A percentile compares a stretch with the other conserved stretches of the same genome.
phyloP scores from a whole-genome alignment of 2,888 invertebrate species.

The Chorisops tibialis region DNA sequence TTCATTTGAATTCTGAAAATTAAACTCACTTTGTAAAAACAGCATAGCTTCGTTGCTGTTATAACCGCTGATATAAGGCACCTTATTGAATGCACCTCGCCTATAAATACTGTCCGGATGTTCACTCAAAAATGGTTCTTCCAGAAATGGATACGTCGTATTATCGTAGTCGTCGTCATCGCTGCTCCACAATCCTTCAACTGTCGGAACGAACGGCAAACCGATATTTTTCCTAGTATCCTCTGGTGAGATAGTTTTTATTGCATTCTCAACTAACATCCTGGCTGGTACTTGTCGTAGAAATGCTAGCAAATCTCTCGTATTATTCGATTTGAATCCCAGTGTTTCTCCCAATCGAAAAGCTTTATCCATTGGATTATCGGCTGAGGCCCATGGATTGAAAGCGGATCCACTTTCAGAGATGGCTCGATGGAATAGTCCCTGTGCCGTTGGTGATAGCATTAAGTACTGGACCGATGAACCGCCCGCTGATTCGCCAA shows the following conservation, averaged over 20 bases:
- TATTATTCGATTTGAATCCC: constrained; percentile 57
- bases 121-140: constrained; percentile 55
- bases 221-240: constrained; percentile 61
- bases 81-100: constrained; percentile 53
- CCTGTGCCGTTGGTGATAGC: constrained; percentile 57
- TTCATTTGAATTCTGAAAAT: no score
- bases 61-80: constrained; percentile 63
- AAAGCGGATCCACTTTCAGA: constrained; percentile 61
- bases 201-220: constrained; percentile 58
- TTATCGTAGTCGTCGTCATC: constrained; percentile 40
- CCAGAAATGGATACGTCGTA: constrained; percentile 45
- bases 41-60: constrained; percentile 66
- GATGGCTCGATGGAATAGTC: constrained; percentile 62
- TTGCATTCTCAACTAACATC: constrained; percentile 58
- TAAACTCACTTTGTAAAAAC: constrained; percentile 57
- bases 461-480: constrained; percentile 60
- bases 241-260: constrained; percentile 54
- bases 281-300: constrained; percentile 60
- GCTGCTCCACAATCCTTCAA: constrained; percentile 54
- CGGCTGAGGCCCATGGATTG: constrained; percentile 62
- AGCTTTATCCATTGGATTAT: constrained; percentile 55
- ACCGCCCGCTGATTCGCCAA: constrained; percentile 62
- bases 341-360: constrained; percentile 58
- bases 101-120: constrained; percentile 54
- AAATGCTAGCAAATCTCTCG: constrained; percentile 58